Base-by-base conservation (phyloP, 2,888 invertebrate species). In the Cerastoderma edule region DNA sequence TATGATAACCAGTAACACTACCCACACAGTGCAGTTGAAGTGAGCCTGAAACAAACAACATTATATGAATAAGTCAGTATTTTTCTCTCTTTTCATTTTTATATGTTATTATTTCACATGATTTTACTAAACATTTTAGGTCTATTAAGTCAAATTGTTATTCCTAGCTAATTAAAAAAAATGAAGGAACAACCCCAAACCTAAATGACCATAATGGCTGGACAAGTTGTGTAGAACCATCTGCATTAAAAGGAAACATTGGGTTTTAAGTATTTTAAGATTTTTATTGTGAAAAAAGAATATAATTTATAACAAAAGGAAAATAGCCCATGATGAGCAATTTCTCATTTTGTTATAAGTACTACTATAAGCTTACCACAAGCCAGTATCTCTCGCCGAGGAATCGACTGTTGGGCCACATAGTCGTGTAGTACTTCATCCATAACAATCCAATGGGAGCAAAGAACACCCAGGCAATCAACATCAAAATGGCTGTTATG, bases 401-500 rank as follows among this genome's bases (percentile, higher is more conserved):
- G 73, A 92, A 83, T 22, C 88, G 81, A 64, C 87, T 88, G 78
- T 92, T 91, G n/a, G 92, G 92, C 93, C 92, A 93, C 92, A 92
- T 92, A n/a, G 89, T 85, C 74, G 92, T 92, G 88, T 92, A 93
- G 84, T 92, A 93, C 70, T 92, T 91, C 78, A 92, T 91, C 85
- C 92, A 81, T 5, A 93, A 75, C 22, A 93, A 83, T 28, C 90
- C 93, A 60, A 90, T 88, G 33, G 91, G 89, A 68, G 90, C 90
- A 81, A 91, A 92, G 85, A 93, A 89, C 72, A 92, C 87, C 92
- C 92, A 93, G 22, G 91, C 93, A 33, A 93, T 78, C 71, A 93
- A 83, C 93, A 93, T 93, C 76, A 93, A 69, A 76, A 90, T 89
- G 19, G 91, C 93, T 92, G 87, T 10, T n/a, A n/a, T n/a, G n/a